phyloP scores from a whole-genome alignment of 2,888 invertebrate genomes.

The Synergus laeviventris region DNA sequence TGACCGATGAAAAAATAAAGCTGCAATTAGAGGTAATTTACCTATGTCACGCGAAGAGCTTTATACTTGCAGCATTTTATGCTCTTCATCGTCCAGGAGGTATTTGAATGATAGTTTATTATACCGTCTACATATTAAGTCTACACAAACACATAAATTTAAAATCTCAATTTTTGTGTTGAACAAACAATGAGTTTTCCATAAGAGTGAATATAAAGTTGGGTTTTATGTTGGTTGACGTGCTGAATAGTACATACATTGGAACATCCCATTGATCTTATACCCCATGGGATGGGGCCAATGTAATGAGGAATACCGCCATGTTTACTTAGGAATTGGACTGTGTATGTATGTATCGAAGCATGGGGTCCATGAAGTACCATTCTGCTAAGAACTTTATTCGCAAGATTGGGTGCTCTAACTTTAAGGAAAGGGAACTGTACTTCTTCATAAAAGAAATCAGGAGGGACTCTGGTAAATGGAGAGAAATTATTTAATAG shows the following conservation, averaged over 20 bases:
- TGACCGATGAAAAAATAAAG: not conserved
- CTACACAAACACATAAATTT: no score
- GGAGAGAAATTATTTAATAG: not conserved
- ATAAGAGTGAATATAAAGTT: not conserved
- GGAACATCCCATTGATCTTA: constrained; percentile 2
- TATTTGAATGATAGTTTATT: not conserved
- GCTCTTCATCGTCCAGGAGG: not conserved
- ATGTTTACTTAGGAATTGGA: constrained; percentile 53
- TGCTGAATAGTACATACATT: not conserved
- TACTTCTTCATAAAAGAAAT: not conserved
- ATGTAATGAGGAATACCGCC: constrained; percentile 45
- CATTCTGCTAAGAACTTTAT: constrained; percentile 21
- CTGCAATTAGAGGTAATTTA: not conserved
- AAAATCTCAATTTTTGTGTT: no score
- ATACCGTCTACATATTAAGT: not conserved
- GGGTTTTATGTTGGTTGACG: not conserved
- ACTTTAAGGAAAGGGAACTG: not conserved
- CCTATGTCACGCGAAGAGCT: not conserved
- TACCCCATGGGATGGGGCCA: constrained; percentile 5
- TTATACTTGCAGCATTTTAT: not conserved
- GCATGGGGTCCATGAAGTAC: constrained; percentile 22
- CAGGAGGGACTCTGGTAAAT: not conserved
- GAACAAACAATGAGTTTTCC: not conserved
- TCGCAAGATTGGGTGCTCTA: constrained; percentile 9
- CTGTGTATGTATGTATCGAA: constrained; percentile 23